Evolutionary conservation across 2,888 invertebrate genomes (phyloP).

Genomic region (Erebia palarica): DNA sequence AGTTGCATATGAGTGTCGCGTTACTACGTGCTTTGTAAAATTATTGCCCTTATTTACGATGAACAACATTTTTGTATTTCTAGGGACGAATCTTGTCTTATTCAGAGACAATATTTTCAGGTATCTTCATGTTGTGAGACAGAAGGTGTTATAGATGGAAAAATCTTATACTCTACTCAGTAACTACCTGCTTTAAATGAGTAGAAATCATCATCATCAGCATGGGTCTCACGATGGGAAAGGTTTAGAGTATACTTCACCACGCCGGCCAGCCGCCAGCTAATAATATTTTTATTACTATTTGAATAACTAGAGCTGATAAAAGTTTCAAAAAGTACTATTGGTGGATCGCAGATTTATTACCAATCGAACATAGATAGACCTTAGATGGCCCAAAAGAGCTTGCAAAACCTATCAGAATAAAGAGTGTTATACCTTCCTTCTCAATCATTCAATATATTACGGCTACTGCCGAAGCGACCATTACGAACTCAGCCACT

Average conservation of each 20-base stretch:
- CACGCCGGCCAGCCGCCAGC: no score
- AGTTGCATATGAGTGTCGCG: constrained; percentile 11
- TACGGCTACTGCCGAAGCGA: constrained; percentile 8
- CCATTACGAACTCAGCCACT: constrained; percentile 25
- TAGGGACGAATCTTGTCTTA: background rate
- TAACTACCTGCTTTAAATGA: no score
- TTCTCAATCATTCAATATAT: constrained; percentile 12
- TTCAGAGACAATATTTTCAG: no score
- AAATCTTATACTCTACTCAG: no score
- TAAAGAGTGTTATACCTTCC: background rate
- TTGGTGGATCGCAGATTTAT: no score
- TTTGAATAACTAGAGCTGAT: no score
- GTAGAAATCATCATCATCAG: no score
- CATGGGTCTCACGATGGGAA: no score
- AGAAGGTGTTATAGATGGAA: background rate
- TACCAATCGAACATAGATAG: background rate
- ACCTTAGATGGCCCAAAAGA: background rate
- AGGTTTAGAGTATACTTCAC: no score
- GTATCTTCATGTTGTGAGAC: background rate
- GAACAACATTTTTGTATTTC: background rate
- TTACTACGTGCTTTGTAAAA: constrained; percentile 18
- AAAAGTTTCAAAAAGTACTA: no score
- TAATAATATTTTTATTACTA: no score
- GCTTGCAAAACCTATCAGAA: background rate
- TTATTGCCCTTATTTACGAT: constrained; percentile 11